These are phyloP conservation scores for Zele albiditarsus DNA, from an alignment of 2,888 invertebrate genomes.

Conservation along the genomic window DNA sequence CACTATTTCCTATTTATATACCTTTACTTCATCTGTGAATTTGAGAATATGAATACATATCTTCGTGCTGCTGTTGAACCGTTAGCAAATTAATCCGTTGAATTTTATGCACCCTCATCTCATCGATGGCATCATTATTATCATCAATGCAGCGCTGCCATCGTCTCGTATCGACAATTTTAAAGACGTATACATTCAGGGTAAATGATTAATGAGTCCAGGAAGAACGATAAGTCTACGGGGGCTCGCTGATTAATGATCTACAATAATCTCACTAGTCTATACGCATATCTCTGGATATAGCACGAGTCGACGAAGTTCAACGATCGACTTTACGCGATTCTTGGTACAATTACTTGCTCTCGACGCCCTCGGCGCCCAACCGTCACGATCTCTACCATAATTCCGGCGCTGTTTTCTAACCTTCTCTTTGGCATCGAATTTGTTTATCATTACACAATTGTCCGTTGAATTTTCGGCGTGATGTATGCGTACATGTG, in stretches of 20 bases:
- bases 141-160: constrained; percentile 12
- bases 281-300: constrained; percentile 67
- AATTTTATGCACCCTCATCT: neutral
- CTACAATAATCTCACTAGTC: constrained; percentile 37
- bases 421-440: constrained; percentile 64
- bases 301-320: constrained; percentile 52
- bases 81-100: constrained; percentile 30
- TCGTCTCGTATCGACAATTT: constrained; percentile 6
- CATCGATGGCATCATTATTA: constrained; percentile 17
- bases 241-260: constrained; percentile 27
- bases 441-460: constrained; percentile 49
- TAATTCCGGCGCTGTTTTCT: constrained; percentile 56
- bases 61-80: constrained; percentile 30
- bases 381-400: constrained; percentile 55
- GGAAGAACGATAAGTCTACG: constrained; percentile 28
- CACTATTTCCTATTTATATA: neutral
- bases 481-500: constrained; percentile 33
- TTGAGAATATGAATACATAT: constrained; percentile 22
- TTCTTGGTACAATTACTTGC: constrained; percentile 54
- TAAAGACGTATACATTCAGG: constrained; percentile 5
- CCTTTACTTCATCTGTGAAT: constrained; percentile 37
- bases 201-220: constrained; percentile 29
- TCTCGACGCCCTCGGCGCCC: constrained; percentile 57
- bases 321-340: constrained; percentile 47
- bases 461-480: constrained; percentile 47